Evolutionary conservation across 2,797 vertebrate species (phyloP), one percentile per base, ranked within the genome.

Genomic region (Xerus rutilus): DNA sequence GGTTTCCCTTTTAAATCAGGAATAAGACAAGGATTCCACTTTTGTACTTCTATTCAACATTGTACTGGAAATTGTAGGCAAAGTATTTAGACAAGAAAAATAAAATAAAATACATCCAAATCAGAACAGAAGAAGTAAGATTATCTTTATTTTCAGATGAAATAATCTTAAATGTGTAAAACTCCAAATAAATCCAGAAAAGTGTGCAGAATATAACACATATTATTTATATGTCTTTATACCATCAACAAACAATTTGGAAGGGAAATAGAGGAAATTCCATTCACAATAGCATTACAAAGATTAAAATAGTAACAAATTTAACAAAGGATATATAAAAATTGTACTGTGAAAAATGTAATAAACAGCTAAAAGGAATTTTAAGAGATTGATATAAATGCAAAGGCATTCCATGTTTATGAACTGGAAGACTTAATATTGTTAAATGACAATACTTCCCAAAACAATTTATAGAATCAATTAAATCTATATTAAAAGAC

Each of bases 241-340:
- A 35, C 13, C 28, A 74, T 86, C 45, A 86, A 43, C 69, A 14
- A 89, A 30, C 8, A 78, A 86, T 54, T 35, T 30, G 25, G 45
- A 86, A 81, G 81, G 0, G 7, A 59, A 35, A 32, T 4, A 9
- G 39, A 77, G 11, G 65, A 12, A 90, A 67, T 88, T 64, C 3
- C 0, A 43, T 35, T 88, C 59, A 54, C 30, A 77, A 72, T 65
- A 74, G 5, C 5, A 89, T 39, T 17, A 89, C 39, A 89, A 93
- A 94, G 3, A 89, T 72, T n/a, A 93, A 91, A 95, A 72, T 78
- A 45, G 1, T 45, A 78, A 18, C 49, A 92, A 62, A 18, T 81
- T 93, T 92, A 73, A 35, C 23, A 69, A 89, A 79, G 35, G 28
- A 64, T 8, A 14, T 65, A 30, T 43, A 45, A 95, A 77, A 83